These are phyloP conservation scores for Melipona beecheii DNA, from an alignment of 2,888 invertebrate species.

Conservation along the genomic window DNA sequence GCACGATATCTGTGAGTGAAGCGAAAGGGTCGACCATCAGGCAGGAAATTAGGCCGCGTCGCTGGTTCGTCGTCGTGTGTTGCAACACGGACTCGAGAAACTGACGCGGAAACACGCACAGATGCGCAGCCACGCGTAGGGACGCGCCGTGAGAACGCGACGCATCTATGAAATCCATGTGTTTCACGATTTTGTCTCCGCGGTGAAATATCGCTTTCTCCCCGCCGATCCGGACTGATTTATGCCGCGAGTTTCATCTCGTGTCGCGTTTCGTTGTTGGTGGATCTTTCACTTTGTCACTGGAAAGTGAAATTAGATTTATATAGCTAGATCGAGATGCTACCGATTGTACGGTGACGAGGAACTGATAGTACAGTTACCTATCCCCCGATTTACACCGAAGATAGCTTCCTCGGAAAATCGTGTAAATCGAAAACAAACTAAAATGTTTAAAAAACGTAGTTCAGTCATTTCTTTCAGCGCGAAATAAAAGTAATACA, in stretches of 20 bases:
- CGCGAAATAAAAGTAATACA: no score
- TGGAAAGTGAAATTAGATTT: background rate
- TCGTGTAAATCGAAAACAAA: no score
- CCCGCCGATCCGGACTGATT: no score
- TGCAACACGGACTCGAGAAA: slow-evolving; percentile 51
- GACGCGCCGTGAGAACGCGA: slow-evolving; percentile 31
- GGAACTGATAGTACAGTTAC: no score
- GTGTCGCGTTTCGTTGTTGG: background rate
- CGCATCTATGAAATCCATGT: background rate
- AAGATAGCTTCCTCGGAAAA: no score
- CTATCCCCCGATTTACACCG: no score
- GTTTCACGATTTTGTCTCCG: background rate
- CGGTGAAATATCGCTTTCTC: background rate
- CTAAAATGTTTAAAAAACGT: no score
- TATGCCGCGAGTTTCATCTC: background rate
- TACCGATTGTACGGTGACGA: no score
- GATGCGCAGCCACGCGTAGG: slow-evolving; percentile 37
- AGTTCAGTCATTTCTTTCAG: no score
- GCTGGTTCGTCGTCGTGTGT: slow-evolving; percentile 46
- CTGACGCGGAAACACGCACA: slow-evolving; percentile 50
- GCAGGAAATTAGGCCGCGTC: slow-evolving; percentile 68
- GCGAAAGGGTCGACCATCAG: slow-evolving; percentile 64
- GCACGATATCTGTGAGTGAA: slow-evolving; percentile 53
- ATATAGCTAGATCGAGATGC: background rate
- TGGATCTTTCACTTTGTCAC: background rate